Evolutionary conservation across 1,140 invertebrate species (phyloP).

Genomic region (Bombus waltoni): DNA sequence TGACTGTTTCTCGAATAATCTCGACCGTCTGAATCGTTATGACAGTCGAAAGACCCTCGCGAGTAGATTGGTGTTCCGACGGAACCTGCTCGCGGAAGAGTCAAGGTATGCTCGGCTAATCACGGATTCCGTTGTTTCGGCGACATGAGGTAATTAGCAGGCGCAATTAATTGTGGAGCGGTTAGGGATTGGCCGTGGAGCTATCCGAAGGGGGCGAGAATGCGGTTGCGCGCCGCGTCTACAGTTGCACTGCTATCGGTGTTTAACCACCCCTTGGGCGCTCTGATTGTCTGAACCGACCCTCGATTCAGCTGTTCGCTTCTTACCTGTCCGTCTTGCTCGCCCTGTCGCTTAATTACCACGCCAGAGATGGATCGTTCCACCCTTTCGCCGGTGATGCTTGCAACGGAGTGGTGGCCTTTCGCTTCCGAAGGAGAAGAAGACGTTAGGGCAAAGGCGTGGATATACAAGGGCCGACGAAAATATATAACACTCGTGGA

Average conservation of each 20-base stretch:
- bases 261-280: conserved; percentile 3
- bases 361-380: conserved; percentile 28
- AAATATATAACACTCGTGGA: neutral
- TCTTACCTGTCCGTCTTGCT: conserved; percentile 48
- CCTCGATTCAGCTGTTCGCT: conserved; percentile 22
- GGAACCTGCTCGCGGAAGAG: conserved; percentile 29
- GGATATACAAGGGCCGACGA: neutral
- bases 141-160: conserved; percentile 68
- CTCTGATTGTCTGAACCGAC: conserved; percentile 13
- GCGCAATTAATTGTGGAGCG: conserved; percentile 71
- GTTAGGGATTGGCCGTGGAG: conserved; percentile 59
- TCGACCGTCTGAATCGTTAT: neutral
- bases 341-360: conserved; percentile 50
- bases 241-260: conserved; percentile 53
- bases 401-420: neutral
- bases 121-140: conserved; percentile 68
- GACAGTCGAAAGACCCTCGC: neutral
- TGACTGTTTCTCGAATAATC: neutral
- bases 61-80: conserved; percentile 39
- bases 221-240: conserved; percentile 52
- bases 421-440: neutral
- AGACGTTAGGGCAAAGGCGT: neutral
- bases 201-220: conserved; percentile 50
- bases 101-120: conserved; percentile 61
- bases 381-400: neutral